phyloP scores from a whole-genome alignment of 2,888 invertebrate species.

The Stenodema calcarata region DNA sequence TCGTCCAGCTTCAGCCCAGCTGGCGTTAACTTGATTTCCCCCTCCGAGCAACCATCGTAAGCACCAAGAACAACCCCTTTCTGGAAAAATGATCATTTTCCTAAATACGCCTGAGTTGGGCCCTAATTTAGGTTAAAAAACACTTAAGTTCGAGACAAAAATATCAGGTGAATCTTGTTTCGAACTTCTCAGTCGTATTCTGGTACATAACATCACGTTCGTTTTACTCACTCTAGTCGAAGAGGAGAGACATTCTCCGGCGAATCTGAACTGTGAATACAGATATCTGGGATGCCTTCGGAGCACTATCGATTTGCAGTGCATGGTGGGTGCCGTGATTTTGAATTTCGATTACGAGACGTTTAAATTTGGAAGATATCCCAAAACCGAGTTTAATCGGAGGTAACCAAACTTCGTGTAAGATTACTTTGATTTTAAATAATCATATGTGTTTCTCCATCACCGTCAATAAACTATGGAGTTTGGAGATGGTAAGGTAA shows the following conservation, averaged over 20 bases:
- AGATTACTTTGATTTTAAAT: background rate
- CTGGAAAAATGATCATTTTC: background rate
- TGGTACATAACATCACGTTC: background rate
- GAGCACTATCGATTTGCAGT: background rate
- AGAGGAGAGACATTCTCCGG: background rate
- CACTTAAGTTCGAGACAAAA: too few relatives aligned
- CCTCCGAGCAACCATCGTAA: conserved; percentile 50
- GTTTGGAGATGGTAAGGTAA: background rate
- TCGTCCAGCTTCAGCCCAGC: conserved; percentile 48
- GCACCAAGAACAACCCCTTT: conserved; percentile 55
- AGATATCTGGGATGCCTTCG: background rate
- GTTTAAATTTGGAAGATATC: background rate
- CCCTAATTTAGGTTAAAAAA: too few relatives aligned
- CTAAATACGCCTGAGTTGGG: too few relatives aligned
- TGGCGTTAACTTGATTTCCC: conserved; percentile 47
- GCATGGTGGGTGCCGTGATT: background rate
- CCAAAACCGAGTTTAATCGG: background rate
- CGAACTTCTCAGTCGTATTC: background rate
- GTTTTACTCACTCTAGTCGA: background rate
- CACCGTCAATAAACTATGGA: background rate
- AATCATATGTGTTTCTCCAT: background rate
- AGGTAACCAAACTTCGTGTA: background rate
- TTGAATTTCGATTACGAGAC: background rate
- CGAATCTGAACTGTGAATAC: background rate
- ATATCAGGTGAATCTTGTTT: background rate